Conservation (phyloP, 2,797 vertebrate genomes). For the Remorina albescens region DNA sequence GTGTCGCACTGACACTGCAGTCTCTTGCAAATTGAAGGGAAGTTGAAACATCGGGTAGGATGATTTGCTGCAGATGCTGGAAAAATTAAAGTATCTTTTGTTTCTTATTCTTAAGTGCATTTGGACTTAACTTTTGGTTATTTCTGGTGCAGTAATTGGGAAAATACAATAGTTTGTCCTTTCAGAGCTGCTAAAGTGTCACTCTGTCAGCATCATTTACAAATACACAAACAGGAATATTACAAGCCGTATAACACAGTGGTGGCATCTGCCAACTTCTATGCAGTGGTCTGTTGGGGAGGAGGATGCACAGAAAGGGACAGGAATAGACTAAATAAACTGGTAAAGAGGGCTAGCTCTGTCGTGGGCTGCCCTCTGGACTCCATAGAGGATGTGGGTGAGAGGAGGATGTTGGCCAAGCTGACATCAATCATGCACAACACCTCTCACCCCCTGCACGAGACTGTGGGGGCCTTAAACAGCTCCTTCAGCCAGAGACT, state of each 20-base stretch:
- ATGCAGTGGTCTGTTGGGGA: too few relatives aligned
- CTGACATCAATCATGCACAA: too few relatives aligned
- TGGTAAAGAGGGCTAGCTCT: too few relatives aligned
- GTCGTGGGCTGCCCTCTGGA: too few relatives aligned
- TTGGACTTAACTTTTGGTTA: background rate
- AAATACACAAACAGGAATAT: slow-evolving; percentile 6
- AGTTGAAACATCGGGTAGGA: background rate
- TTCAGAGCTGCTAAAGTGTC: slow-evolving; percentile 10
- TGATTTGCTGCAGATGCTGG: background rate
- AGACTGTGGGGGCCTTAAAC: too few relatives aligned
- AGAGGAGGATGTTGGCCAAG: too few relatives aligned
- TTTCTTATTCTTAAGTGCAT: background rate
- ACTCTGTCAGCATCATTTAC: background rate
- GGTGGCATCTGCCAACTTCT: too few relatives aligned
- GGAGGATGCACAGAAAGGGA: too few relatives aligned
- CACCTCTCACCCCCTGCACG: too few relatives aligned
- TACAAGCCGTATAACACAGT: background rate
- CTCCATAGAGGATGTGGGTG: too few relatives aligned
- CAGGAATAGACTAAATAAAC: too few relatives aligned
- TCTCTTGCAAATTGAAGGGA: background rate
- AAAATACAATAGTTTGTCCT: background rate
- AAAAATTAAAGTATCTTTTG: background rate
- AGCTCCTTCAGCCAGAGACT: too few relatives aligned
- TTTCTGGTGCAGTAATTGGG: background rate
- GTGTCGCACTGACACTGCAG: background rate